Base-by-base conservation (phyloP, 1,140 invertebrate species). In the Calliphora vicina region DNA sequence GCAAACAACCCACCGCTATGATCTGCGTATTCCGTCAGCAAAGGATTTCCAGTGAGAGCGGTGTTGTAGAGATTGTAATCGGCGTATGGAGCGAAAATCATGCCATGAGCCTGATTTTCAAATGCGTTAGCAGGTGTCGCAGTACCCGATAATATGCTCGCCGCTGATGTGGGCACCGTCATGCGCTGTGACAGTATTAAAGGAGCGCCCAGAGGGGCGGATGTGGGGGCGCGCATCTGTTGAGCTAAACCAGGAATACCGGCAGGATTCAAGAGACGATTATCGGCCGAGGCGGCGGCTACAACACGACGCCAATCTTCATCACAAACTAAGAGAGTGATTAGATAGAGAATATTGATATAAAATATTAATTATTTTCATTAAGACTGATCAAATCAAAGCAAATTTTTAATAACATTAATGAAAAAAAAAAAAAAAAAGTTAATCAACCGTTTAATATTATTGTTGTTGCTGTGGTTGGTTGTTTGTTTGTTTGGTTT, bases 1-100 rank as follows among this genome's bases (percentile, higher is more conserved):
- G 95, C 95, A 94, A 96, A 96, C 91, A 96, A 97, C 96, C 96
- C 97, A 97, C 97, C 97, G 94, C 96, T 95, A 94, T 97, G 96
- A 93, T 97, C 96, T 86, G 96, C 94, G 92, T 97, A 97, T 90
- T 97, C 96, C 86, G 96, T 95, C 87, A 97, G 93, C 85, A 97
- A 93, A 82, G 96, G 96, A 88, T 93, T 93, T 82, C 93, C 93
- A 80, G 96, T 95, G 42, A 94, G 93, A 82, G 97, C 92, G 45
- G 96, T 96, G 20, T 96, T 96, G 91, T 97, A 97, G 90, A 97
- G 97, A 88, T 95, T 94, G 91, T 97, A 97, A 86, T 97, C 96
- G 17, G 94, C 94, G 87, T 97, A 97, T 1, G 96, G 96, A 17
- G 94, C 93, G 91, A 95, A 96, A 86, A 96, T 94, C 85, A 96